These are phyloP conservation scores for Atrina japonica DNA, from an alignment of 2,888 invertebrate species.

Conservation along the genomic window DNA sequence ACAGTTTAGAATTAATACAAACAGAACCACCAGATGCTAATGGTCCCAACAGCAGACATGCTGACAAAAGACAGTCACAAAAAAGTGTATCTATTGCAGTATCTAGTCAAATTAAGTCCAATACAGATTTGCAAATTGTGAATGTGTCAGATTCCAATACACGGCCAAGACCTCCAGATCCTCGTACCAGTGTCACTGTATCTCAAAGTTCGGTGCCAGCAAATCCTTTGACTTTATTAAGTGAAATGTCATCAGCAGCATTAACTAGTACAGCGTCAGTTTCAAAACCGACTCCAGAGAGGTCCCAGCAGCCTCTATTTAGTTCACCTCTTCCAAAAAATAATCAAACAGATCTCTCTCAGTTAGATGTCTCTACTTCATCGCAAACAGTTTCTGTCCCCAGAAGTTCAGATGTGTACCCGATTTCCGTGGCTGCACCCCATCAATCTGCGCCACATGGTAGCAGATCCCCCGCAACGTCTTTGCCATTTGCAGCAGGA, in stretches of 20 bases:
- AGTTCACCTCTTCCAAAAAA: no score
- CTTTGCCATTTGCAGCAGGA: constrained; percentile 36
- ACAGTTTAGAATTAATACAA: constrained; percentile 48
- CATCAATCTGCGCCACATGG: constrained; percentile 2
- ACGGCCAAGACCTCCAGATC: constrained; percentile 1
- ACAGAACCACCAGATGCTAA: constrained; percentile 33
- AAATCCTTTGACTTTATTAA: constrained; percentile 18
- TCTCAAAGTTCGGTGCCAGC: not conserved
- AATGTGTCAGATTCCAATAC: constrained; percentile 32
- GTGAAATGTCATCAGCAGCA: constrained; percentile 11
- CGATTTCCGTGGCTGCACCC: not conserved
- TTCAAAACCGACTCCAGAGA: no score
- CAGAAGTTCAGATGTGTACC: no score
- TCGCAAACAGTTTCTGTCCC: not conserved
- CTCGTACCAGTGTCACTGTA: constrained; percentile 3
- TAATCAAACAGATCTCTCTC: no score
- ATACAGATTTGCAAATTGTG: constrained; percentile 42
- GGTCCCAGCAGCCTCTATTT: no score
- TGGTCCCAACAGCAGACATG: constrained; percentile 15
- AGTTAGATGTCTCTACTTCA: no score
- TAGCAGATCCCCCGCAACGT: not conserved
- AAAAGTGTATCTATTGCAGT: constrained; percentile 46
- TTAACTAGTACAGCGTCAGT: constrained; percentile 11
- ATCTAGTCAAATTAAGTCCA: constrained; percentile 33
- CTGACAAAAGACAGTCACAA: constrained; percentile 21